Base-by-base conservation (phyloP, 2,888 invertebrate genomes). In the Ctena decussata region DNA sequence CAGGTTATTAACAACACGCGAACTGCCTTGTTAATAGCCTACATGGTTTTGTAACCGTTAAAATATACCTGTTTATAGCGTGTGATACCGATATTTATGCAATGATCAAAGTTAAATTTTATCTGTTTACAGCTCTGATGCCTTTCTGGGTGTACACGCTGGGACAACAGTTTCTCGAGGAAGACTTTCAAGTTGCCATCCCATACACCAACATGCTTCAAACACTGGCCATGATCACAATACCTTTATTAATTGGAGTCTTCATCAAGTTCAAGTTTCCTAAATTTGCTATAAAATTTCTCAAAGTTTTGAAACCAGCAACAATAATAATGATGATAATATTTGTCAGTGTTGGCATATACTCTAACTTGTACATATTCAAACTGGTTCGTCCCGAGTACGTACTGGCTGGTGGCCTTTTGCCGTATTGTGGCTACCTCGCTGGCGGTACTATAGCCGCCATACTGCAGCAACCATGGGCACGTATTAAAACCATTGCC, bases 121-220 rank as follows among this genome's bases (percentile, higher is more conserved):
- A n/a, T n/a, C n/a, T 12, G 84, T 87, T 96, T 96, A 1, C 96
- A 98, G 98, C 96, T 72, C 97, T 98, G 96, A 98, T 99, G 97
- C 98, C 99, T 0, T 94, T 98, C 0, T 99, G 98, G 98, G 96
- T 98, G 12, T 98, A 98, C 95, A 98, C 98, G 0, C 96, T 99
- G 70, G 99, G 99, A 0, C 97, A 97, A 92, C 93, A 95, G 15
- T 97, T 98, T 80, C 65, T 87, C 37, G 86, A 90, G 15, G 96
- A 97, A 2, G 96, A 97, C 73, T 97, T 97, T 6, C 96, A 97
- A 77, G 96, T 98, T 53, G 96, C 96, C 5, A 97, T 98, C 5
- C 99, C 99, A 0, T 98, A 98, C 95, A 87, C 94, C 0, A 97
- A 97, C 77, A 98, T 99, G 77, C 97, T 97, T 0, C 97, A 96